Evolutionary conservation across 2,888 invertebrate genomes (phyloP).

Genomic region (Nymphalis polychloros): DNA sequence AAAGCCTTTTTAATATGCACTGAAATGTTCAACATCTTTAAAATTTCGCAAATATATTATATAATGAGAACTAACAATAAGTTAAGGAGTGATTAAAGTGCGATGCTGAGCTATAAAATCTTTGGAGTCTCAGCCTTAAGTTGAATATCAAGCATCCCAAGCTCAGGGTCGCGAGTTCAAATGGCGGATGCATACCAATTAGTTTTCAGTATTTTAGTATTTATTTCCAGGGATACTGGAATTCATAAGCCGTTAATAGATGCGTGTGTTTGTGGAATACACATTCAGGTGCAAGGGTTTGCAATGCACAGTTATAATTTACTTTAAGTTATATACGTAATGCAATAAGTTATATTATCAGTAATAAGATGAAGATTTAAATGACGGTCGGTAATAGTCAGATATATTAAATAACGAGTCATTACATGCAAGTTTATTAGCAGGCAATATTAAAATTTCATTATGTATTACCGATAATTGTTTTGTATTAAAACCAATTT

Average conservation of each 20-base stretch:
- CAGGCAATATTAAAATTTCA: too few relatives aligned
- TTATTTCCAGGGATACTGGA: slow-evolving; percentile 38
- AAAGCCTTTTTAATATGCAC: too few relatives aligned
- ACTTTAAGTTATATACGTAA: background rate
- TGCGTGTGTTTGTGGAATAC: slow-evolving; percentile 17
- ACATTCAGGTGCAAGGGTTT: slow-evolving; percentile 14
- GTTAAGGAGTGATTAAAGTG: background rate
- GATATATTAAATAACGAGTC: too few relatives aligned
- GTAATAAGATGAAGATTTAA: too few relatives aligned
- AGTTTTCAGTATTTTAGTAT: slow-evolving; percentile 45
- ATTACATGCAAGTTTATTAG: too few relatives aligned
- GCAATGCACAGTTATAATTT: slow-evolving; percentile 14
- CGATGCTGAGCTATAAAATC: slow-evolving; percentile 1
- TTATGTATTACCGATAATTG: too few relatives aligned
- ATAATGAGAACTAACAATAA: background rate
- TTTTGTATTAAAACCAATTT: too few relatives aligned
- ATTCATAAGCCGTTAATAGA: slow-evolving; percentile 39
- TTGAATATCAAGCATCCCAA: slow-evolving; percentile 40
- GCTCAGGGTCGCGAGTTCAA: slow-evolving; percentile 58
- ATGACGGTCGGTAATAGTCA: too few relatives aligned
- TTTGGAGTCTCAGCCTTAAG: slow-evolving; percentile 7
- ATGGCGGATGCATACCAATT: slow-evolving; percentile 44
- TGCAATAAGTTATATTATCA: too few relatives aligned
- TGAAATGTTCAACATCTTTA: too few relatives aligned
- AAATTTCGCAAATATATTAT: too few relatives aligned